phyloP scores from a whole-genome alignment of 2,797 vertebrate species.

The Halcyon badia region DNA sequence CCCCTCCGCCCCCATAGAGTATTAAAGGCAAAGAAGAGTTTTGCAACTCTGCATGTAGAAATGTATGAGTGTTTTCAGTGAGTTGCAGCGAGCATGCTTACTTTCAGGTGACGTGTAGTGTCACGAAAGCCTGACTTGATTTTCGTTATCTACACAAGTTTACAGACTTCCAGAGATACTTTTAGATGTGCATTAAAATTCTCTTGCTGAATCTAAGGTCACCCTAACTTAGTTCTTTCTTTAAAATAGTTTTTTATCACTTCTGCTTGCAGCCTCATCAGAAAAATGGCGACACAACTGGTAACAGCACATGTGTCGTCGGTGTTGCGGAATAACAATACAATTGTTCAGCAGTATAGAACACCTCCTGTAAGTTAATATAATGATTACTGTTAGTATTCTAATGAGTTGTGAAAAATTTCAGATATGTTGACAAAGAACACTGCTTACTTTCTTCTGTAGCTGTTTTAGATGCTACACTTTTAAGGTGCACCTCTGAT shows the following conservation, averaged over 20 bases:
- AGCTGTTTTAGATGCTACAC: not conserved
- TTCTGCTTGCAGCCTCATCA: slow-evolving; percentile 87
- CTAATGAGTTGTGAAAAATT: not conserved
- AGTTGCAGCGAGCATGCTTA: not conserved
- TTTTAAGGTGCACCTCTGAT: not conserved
- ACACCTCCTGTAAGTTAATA: slow-evolving; percentile 83
- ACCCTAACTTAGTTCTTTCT: not conserved
- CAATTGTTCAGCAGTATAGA: slow-evolving; percentile 84
- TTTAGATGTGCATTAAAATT: not conserved
- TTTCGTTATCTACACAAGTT: accelerated
- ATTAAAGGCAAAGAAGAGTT: not conserved
- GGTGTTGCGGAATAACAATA: slow-evolving; percentile 84
- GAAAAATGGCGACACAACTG: slow-evolving; percentile 94
- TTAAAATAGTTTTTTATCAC: not conserved
- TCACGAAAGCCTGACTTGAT: not conserved
- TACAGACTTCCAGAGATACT: not conserved
- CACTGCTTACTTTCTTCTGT: not conserved
- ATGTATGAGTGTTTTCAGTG: not conserved
- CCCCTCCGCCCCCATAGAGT: too few species aligned
- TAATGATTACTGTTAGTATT: not conserved
- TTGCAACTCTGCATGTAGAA: not conserved
- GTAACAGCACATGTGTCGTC: slow-evolving; percentile 93
- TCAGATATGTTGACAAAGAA: not conserved
- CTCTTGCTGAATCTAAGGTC: not conserved
- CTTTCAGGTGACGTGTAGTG: not conserved